These are phyloP conservation scores for Archips crataeganus DNA, from an alignment of 2,888 invertebrate genomes.

Conservation along the genomic window DNA sequence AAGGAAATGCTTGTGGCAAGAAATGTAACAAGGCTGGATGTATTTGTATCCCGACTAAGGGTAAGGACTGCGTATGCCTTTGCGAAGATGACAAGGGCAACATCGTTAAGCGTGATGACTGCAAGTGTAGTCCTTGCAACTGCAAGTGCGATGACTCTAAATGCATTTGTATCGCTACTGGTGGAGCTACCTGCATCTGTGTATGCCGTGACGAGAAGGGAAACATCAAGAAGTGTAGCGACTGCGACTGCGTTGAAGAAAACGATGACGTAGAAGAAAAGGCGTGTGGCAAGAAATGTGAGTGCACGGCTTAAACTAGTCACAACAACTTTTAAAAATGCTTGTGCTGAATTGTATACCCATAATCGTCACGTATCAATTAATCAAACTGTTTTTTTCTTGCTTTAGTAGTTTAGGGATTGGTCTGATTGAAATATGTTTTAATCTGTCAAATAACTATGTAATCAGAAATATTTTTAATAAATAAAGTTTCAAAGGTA, in stretches of 20 bases:
- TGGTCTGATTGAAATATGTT: too few species aligned
- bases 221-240: conserved; percentile 50
- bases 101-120: conserved; percentile 50
- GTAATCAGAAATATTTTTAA: too few species aligned
- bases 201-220: conserved; percentile 52
- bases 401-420: too few species aligned
- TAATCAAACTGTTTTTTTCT: too few species aligned
- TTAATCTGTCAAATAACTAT: too few species aligned
- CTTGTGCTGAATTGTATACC: too few species aligned
- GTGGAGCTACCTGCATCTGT: conserved; percentile 54
- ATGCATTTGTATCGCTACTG: conserved; percentile 49
- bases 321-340: too few species aligned
- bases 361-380: too few species aligned
- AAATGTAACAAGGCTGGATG: conserved; percentile 43
- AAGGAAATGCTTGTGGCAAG: conserved; percentile 26
- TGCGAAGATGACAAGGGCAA: conserved; percentile 46
- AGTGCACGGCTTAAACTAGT: conserved; percentile 7
- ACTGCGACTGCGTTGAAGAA: conserved; percentile 49
- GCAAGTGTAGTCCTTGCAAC: conserved; percentile 48
- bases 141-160: conserved; percentile 49
- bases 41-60: conserved; percentile 46
- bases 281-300: background rate
- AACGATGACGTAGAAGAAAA: background rate
- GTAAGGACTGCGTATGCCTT: conserved; percentile 44
- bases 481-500: background rate